These are phyloP conservation scores for Falco berigora DNA, from an alignment of 2,797 vertebrate genomes.

Conservation along the genomic window DNA sequence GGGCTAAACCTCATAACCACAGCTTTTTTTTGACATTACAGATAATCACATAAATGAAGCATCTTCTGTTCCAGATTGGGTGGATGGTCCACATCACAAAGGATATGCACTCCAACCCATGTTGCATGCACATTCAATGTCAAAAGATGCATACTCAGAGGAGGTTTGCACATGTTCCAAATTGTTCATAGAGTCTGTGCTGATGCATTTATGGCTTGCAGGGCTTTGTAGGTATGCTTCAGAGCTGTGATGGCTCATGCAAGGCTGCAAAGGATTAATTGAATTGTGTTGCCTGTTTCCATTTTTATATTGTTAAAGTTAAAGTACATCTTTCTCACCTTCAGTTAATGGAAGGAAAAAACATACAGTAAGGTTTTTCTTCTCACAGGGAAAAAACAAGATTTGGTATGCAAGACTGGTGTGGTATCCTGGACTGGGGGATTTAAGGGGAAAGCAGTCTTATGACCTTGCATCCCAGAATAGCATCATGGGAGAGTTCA, in stretches of 20 bases:
- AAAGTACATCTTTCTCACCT: background rate
- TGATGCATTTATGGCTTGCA: background rate
- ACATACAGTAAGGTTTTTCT: background rate
- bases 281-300: background rate
- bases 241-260: background rate
- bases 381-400: background rate
- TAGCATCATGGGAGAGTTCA: background rate
- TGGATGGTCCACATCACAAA: background rate
- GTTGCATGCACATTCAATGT: background rate
- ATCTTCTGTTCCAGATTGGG: background rate
- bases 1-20: background rate
- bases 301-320: background rate
- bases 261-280: background rate
- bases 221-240: background rate
- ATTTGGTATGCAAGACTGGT: background rate
- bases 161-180: background rate
- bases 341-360: background rate
- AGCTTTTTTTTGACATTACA: background rate
- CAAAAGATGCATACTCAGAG: background rate
- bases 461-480: background rate
- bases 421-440: background rate
- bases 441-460: background rate
- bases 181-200: background rate
- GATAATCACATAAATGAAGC: background rate
- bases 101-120: background rate